Base-by-base conservation (phyloP, 2,797 vertebrate species). In the Propithecus deckenii region DNA sequence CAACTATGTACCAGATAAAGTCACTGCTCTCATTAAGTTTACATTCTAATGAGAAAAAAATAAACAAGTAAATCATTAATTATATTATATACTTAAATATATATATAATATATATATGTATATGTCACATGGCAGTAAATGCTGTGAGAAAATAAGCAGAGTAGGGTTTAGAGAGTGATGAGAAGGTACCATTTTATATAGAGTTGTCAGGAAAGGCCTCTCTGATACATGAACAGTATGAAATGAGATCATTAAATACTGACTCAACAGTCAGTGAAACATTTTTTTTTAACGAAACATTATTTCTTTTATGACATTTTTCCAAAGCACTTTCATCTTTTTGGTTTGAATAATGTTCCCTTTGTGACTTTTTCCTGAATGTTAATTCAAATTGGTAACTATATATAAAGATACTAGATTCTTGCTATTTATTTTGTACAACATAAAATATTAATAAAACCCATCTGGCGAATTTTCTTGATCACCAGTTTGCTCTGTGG, bases 361-460 rank as follows among this genome's bases (percentile, higher is more conserved):
- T 96, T 86, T 89, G 46, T 75, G 57, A 92, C 5, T 95, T 93
- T 93, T 92, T 94, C 91, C 38, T 88, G 63, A 88, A 81, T 55
- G 20, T 76, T 96, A 94, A 95, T 93, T 89, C 57, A 94, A 61
- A 72, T 35, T 84, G 63, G 76, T 57, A 76, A 89, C 57, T 91
- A 86, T 86, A 48, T 50, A 80, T 50, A 93, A 83, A 89, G 69
- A 79, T 69, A n/a, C 63, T n/a, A 59, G 57, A 32, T n/a, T 75
- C 80, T 80, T 91, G n/a, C 55, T 93, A 59, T 91, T 97, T 91
- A 79, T 89, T 89, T 88, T 91, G 28, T 72, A n/a, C 35, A 94
- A 79, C 46, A 81, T 85, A 96, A 97, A 97, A 91, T 59, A 59
- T 59, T 59, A 59, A 59, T 83, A 94, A 96, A 93, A 96, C 14